Evolutionary conservation across 2,888 invertebrate genomes (phyloP).

Genomic region (Andrena minutula): DNA sequence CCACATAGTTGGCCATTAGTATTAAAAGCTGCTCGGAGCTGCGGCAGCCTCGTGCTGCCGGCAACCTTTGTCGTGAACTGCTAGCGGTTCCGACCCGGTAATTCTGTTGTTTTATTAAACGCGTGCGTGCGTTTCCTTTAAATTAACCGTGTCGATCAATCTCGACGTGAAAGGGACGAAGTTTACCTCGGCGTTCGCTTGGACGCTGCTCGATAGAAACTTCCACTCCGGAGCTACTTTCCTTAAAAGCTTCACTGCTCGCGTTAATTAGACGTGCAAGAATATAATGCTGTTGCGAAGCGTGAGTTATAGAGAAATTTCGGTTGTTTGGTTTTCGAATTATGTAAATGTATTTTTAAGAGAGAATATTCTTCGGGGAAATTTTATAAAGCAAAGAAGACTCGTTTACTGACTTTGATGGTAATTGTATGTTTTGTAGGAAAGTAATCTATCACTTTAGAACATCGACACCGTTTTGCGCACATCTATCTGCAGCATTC

Average conservation of each 20-base stretch:
- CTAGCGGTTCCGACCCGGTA: constrained; percentile 47
- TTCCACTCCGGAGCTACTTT: neutral
- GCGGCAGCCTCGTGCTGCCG: constrained; percentile 1
- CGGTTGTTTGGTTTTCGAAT: no score
- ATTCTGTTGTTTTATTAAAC: constrained; percentile 58
- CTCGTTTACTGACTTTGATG: neutral
- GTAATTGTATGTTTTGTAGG: neutral
- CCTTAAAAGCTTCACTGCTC: neutral
- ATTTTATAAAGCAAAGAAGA: no score
- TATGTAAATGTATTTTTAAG: no score
- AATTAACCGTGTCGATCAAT: constrained; percentile 51
- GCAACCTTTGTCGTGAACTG: constrained; percentile 64
- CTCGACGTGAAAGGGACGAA: constrained; percentile 30
- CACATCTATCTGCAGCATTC: neutral
- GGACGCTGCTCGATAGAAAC: neutral
- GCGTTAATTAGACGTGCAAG: neutral
- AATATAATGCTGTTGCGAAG: no score
- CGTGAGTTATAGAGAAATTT: no score
- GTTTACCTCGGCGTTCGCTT: constrained; percentile 1
- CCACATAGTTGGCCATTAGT: constrained; percentile 77
- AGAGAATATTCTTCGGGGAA: no score
- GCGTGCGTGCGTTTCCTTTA: constrained; percentile 35
- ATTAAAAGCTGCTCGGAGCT: constrained; percentile 69
- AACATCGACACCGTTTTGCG: neutral
- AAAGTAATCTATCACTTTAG: neutral